Evolutionary conservation across 2,888 invertebrate species (phyloP), one percentile per base, ranked within the genome.

Genomic region (Trichacis sp.): DNA sequence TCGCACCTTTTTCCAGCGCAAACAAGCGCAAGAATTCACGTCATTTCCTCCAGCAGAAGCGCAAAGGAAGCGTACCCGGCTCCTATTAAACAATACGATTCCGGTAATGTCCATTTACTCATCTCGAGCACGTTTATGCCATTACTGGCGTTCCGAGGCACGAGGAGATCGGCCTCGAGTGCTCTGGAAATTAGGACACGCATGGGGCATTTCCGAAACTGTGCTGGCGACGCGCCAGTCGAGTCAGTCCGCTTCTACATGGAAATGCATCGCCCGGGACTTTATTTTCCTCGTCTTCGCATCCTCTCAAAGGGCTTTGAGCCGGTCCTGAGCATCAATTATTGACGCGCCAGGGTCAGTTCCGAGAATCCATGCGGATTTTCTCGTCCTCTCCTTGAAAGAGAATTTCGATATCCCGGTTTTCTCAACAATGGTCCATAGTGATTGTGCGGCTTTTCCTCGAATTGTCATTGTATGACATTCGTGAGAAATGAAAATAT

Each of bases 211-310:
- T n/a, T n/a, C n/a, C n/a, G n/a, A n/a, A n/a, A n/a, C n/a, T n/a
- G n/a, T n/a, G 45, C 64, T 72, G 73, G 71, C 70, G 60, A 36
- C 38, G 52, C 48, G 70, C 71, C 71, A 72, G 66, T 58, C 45
- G 54, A 56, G 46, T 38, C 46, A 36, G 65, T 64, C 51, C 68
- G 64, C 64, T 71, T 71, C 60, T 71, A 60, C 59, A 65, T 71
- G 69, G 46, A 71, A 72, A 69, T 69, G 57, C 43, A 51, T 15
- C 12, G 11, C 9, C 8, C 36, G 15, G 2, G 33, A n/a, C 33
- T 33, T 33, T 29, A 6, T 33, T 24, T 12, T 14, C 6, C 38
- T 46, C 47, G 36, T 54, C 14, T 12, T 33, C 33, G 33, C 3
- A 9, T 9, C 5, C 33, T 33, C 33, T 33, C 33, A 33, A 33